These are phyloP conservation scores for Iguana delicatissima DNA, from an alignment of 2,797 vertebrate species.

Conservation along the genomic window DNA sequence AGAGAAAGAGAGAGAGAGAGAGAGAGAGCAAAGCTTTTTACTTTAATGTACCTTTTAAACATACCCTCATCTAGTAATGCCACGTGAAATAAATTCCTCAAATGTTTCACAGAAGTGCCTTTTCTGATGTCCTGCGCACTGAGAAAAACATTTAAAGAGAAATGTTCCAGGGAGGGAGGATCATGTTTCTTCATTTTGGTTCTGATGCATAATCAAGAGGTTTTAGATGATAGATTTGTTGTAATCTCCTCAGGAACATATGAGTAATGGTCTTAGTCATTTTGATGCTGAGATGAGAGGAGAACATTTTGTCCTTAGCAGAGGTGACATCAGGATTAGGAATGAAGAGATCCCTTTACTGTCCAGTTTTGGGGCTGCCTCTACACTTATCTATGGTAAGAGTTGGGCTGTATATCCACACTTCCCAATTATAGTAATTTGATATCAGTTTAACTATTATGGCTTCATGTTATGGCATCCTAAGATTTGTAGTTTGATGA, in stretches of 20 bases:
- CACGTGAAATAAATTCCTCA: conserved; percentile 18
- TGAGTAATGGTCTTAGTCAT: conserved; percentile 10
- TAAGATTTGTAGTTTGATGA: no score
- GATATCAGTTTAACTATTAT: no score
- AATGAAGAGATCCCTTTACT: not conserved
- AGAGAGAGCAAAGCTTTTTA: conserved; percentile 10
- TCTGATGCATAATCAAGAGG: not conserved
- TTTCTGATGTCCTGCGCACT: conserved; percentile 20
- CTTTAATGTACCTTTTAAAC: conserved; percentile 33
- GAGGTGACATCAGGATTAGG: not conserved
- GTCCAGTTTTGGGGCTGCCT: not conserved
- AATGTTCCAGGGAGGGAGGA: not conserved
- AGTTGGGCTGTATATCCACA: no score
- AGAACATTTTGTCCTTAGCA: conserved; percentile 15
- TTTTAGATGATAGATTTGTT: conserved; percentile 18
- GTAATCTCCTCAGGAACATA: not conserved
- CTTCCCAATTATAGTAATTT: no score
- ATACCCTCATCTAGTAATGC: conserved; percentile 18
- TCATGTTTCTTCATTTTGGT: not conserved
- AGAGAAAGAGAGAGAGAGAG: no score
- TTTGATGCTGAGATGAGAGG: not conserved
- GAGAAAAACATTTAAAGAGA: conserved; percentile 30
- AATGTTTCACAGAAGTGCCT: not conserved
- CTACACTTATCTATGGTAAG: not conserved
- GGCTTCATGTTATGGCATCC: no score